Conservation (phyloP, 2,113 vertebrate species). For the Taxidea taxus region DNA sequence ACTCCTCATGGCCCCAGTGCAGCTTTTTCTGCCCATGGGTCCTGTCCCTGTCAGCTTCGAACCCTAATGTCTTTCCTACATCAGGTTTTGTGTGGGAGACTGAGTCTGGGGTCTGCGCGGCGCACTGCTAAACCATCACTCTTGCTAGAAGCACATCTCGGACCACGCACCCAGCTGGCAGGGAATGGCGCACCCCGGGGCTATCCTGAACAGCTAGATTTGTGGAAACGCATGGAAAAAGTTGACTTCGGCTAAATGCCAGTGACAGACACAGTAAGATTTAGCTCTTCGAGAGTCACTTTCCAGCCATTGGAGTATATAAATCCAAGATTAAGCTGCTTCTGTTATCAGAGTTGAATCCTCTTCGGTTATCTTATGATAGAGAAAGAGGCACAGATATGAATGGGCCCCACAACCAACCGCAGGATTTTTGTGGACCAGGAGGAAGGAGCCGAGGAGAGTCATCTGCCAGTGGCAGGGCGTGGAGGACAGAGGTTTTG, state of each 20-base stretch:
- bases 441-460: not conserved
- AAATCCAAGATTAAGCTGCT: not conserved
- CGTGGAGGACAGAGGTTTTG: not conserved
- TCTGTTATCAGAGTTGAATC: not conserved
- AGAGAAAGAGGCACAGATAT: not conserved
- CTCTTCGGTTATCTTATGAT: not conserved
- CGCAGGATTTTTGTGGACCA: not conserved
- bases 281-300: not conserved
- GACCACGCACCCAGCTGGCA: not conserved
- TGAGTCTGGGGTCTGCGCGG: not conserved
- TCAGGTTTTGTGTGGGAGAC: not conserved
- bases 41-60: not conserved
- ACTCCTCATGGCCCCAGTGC: too few relatives aligned
- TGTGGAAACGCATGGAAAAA: not conserved
- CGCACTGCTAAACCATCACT: not conserved
- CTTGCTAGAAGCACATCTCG: not conserved
- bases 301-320: not conserved
- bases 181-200: not conserved
- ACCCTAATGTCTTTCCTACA: not conserved
- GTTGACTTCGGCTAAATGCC: not conserved
- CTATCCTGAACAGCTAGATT: not conserved
- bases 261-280: not conserved
- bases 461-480: not conserved
- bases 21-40: not conserved
- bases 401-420: not conserved